These are phyloP conservation scores for Apotomis turbidana DNA, from an alignment of 2,888 invertebrate species.

Conservation along the genomic window DNA sequence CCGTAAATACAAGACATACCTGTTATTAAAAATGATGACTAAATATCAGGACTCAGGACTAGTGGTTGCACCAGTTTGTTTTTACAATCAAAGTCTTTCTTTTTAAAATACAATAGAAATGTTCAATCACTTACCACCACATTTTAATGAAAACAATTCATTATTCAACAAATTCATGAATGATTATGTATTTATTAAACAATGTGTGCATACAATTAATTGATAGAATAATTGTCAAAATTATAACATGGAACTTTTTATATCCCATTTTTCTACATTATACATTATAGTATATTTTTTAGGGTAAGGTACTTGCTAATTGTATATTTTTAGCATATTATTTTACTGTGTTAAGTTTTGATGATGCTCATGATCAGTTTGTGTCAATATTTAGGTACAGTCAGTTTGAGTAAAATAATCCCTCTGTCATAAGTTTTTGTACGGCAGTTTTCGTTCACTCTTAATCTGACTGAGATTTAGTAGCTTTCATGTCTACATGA, in stretches of 20 bases:
- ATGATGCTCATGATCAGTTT: conserved; percentile 49
- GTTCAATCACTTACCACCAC: conserved; percentile 16
- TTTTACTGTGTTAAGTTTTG: conserved; percentile 57
- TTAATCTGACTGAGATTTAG: neutral
- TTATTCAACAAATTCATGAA: conserved; percentile 31
- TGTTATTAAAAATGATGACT: neutral
- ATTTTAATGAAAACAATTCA: conserved; percentile 25
- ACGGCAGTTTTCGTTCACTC: neutral
- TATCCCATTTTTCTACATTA: conserved; percentile 70
- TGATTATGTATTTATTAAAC: conserved; percentile 38
- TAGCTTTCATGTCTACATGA: no score
- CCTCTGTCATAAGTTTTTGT: neutral
- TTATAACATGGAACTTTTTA: conserved; percentile 62
- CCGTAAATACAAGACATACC: no score
- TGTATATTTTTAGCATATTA: conserved; percentile 67
- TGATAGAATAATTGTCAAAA: conserved; percentile 48
- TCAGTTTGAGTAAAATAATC: no score
- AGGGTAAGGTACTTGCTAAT: conserved; percentile 66
- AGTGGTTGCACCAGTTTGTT: conserved; percentile 1
- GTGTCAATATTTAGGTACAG: conserved; percentile 43
- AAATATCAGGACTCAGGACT: conserved; percentile 36
- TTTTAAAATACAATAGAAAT: neutral
- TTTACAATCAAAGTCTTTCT: conserved; percentile 18
- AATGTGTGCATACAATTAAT: conserved; percentile 56
- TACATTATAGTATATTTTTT: conserved; percentile 61